phyloP scores from a whole-genome alignment of 2,888 invertebrate species.

The Hydrotaea cyrtoneurina region DNA sequence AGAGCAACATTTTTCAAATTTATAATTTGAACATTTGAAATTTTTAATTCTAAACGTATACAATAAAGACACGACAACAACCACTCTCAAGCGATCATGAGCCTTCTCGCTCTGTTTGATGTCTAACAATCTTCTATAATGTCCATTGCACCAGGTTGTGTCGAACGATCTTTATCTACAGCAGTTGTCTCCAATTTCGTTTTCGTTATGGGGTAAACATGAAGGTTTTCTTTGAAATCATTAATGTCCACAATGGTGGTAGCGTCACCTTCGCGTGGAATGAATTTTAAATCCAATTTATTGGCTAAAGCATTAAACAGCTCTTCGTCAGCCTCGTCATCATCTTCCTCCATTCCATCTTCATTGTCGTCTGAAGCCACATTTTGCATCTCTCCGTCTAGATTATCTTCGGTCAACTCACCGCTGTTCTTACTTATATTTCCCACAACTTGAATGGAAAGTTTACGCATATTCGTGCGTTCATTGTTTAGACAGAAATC shows the following conservation, averaged over 20 bases:
- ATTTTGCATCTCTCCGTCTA: neutral
- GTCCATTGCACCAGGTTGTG: slow-evolving; percentile 60
- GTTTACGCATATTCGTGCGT: slow-evolving; percentile 76
- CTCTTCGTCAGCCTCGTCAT: slow-evolving; percentile 64
- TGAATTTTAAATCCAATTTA: slow-evolving; percentile 73
- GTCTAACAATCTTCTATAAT: slow-evolving; percentile 72
- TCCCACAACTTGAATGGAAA: slow-evolving; percentile 79
- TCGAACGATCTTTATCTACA: slow-evolving; percentile 43
- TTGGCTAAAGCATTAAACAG: slow-evolving; percentile 74
- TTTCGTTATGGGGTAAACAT: slow-evolving; percentile 76
- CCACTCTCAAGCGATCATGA: neutral
- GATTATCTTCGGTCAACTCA: slow-evolving; percentile 12
- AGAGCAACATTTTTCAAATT: slow-evolving; percentile 41
- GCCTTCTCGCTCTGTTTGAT: neutral
- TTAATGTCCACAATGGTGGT: slow-evolving; percentile 75
- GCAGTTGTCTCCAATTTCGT: slow-evolving; percentile 68
- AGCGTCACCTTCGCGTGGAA: slow-evolving; percentile 74
- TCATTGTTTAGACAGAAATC: slow-evolving; percentile 77
- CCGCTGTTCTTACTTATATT: slow-evolving; percentile 63
- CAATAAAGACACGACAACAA: neutral
- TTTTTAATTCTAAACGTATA: slow-evolving; percentile 13
- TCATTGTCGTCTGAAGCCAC: slow-evolving; percentile 11
- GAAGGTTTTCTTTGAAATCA: slow-evolving; percentile 76
- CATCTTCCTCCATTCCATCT: slow-evolving; percentile 53
- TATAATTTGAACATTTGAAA: slow-evolving; percentile 45